Percentiles rank a stretch among this genome's conserved stretches.
Conservation (phyloP, 1,140 invertebrate species). For the Hylaeus volcanicus region DNA sequence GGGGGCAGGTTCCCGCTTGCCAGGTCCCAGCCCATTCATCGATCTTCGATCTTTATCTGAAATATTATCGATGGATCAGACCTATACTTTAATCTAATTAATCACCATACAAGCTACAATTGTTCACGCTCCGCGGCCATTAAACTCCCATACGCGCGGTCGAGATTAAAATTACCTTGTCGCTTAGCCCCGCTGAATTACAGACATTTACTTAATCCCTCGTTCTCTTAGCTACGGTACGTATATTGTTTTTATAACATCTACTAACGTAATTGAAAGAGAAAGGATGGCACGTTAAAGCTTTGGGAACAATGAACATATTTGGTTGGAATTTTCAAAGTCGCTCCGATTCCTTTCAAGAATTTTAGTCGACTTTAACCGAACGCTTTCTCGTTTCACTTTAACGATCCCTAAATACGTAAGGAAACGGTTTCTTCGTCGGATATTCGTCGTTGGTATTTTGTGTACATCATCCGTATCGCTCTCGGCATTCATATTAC, state of each 20-base stretch:
- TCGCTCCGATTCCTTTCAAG: background rate
- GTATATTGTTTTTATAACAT: slow-evolving; percentile 6
- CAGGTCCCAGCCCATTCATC: slow-evolving; percentile 40
- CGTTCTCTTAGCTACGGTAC: background rate
- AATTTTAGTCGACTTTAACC: background rate
- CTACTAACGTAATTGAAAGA: background rate
- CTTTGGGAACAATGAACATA: no score
- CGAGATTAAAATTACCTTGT: slow-evolving; percentile 61
- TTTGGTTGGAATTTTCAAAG: background rate
- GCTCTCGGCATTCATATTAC: no score
- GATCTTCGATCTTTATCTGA: slow-evolving; percentile 56
- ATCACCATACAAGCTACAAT: slow-evolving; percentile 55
- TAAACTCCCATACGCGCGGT: slow-evolving; percentile 43
- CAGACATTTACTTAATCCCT: slow-evolving; percentile 45
- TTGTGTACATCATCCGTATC: no score
- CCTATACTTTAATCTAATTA: slow-evolving; percentile 65
- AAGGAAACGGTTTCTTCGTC: no score
- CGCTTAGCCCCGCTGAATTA: slow-evolving; percentile 51
- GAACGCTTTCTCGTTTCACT: background rate
- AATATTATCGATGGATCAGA: slow-evolving; percentile 53
- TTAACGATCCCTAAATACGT: background rate
- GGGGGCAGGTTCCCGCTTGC: no score
- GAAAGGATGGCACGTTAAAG: background rate
- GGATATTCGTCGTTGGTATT: no score
- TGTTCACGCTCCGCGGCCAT: slow-evolving; percentile 46